Evolutionary conservation across 2,797 vertebrate genomes (phyloP).

Genomic region (Poecilia velifera): DNA sequence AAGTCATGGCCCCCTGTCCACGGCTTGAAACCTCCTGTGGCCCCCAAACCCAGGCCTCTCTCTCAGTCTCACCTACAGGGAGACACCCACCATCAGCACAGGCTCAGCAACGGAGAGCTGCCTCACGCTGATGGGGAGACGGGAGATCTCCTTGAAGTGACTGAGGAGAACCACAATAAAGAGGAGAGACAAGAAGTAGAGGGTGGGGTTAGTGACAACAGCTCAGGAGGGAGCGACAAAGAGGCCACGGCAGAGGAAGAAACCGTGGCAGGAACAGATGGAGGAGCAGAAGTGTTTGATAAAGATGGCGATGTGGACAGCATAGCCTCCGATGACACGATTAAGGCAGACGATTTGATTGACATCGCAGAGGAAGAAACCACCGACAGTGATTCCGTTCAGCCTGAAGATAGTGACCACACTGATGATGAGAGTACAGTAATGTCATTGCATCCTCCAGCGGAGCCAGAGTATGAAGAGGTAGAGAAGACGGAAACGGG

Average conservation of each 20-base stretch:
- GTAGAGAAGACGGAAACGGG: constrained; percentile 36
- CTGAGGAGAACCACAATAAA: constrained; percentile 59
- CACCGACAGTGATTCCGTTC: constrained; percentile 64
- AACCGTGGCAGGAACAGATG: constrained; percentile 23
- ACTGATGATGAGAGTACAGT: constrained; percentile 52
- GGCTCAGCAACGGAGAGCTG: constrained; percentile 86
- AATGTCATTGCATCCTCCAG: constrained; percentile 28
- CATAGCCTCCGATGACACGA: constrained; percentile 64
- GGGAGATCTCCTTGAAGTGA: constrained; percentile 57
- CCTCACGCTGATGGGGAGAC: constrained; percentile 76
- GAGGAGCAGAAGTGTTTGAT: constrained; percentile 39
- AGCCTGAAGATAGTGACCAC: constrained; percentile 42
- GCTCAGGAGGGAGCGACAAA: constrained; percentile 19
- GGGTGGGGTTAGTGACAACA: constrained; percentile 17
- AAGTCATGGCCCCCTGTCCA: constrained; percentile 79
- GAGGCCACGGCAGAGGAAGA: constrained; percentile 45
- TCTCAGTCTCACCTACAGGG: constrained; percentile 68
- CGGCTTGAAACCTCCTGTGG: constrained; percentile 91
- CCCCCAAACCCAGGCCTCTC: constrained; percentile 89
- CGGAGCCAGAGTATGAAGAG: constrained; percentile 52
- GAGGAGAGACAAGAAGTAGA: constrained; percentile 55
- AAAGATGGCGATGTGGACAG: constrained; percentile 58
- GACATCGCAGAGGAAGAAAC: constrained; percentile 70
- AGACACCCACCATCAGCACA: constrained; percentile 77
- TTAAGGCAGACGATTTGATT: constrained; percentile 63